Conservation (phyloP, 2,113 vertebrate genomes). For the Daboia siamensis region DNA sequence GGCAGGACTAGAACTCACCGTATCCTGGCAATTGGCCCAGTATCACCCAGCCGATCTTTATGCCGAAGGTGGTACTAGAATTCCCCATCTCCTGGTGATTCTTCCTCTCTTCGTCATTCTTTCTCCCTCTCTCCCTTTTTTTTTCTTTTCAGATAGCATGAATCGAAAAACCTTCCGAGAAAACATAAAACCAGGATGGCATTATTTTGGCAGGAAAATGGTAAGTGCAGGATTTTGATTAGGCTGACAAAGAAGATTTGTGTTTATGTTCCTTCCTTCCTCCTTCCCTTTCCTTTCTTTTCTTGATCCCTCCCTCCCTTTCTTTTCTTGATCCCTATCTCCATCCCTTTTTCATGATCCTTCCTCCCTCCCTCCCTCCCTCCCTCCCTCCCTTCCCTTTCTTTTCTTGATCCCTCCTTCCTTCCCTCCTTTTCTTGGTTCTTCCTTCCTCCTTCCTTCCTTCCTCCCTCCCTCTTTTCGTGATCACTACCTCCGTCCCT, state of each 20-base stretch:
- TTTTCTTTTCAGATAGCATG: slow-evolving; percentile 73
- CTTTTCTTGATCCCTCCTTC: too few species aligned
- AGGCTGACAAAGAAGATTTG: background rate
- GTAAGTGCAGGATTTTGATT: slow-evolving; percentile 66
- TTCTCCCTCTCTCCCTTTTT: background rate
- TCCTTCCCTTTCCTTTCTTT: background rate
- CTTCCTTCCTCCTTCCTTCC: too few species aligned
- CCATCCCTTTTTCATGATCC: too few species aligned
- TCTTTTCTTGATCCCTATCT: too few species aligned
- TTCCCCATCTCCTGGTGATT: background rate
- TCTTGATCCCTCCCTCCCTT: too few species aligned
- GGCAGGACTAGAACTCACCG: background rate
- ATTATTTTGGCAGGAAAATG: slow-evolving; percentile 93
- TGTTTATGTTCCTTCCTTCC: background rate
- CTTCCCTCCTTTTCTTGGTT: too few species aligned
- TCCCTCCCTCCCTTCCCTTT: too few species aligned
- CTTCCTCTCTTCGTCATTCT: slow-evolving; percentile 23
- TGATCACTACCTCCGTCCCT: too few species aligned
- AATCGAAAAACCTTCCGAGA: slow-evolving; percentile 85
- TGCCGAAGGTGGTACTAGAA: background rate
- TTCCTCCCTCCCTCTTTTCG: too few species aligned
- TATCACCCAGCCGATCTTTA: too few species aligned
- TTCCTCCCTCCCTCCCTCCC: too few species aligned
- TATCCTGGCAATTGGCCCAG: background rate
- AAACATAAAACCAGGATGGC: slow-evolving; percentile 85